Conservation (phyloP, 2,888 invertebrate species). For the Dynastes tityus region DNA sequence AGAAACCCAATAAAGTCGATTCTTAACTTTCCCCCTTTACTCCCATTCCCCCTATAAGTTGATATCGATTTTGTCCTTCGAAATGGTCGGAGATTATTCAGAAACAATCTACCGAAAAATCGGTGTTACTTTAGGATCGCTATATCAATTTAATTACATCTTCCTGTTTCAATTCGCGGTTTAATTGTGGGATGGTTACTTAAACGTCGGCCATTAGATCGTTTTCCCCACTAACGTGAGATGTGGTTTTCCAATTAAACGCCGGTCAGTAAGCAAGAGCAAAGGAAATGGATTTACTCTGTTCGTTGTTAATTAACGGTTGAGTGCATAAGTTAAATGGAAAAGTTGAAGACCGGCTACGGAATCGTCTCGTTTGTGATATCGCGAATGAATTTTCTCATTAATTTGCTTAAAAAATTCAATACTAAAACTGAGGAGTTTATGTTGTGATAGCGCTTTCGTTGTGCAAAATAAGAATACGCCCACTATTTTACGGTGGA, state of each 20-base stretch:
- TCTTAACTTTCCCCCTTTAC: not conserved
- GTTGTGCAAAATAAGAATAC: too few species aligned
- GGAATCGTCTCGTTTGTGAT: not conserved
- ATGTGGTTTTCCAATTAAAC: not conserved
- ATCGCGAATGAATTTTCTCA: too few species aligned
- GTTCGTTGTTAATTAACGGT: slow-evolving; percentile 5
- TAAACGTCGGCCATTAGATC: not conserved
- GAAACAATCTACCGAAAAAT: not conserved
- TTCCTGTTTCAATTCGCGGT: not conserved
- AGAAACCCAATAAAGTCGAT: too few species aligned
- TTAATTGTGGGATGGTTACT: slow-evolving; percentile 1
- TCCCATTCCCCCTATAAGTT: not conserved
- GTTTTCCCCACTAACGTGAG: not conserved
- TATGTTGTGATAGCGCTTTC: too few species aligned
- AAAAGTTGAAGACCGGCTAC: not conserved
- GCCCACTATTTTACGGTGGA: too few species aligned
- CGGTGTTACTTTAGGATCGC: not conserved
- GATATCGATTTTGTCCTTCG: not conserved
- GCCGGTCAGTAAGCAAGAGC: not conserved
- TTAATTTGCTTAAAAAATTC: too few species aligned
- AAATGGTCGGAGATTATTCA: not conserved
- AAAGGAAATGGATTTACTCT: slow-evolving; percentile 5
- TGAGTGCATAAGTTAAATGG: not conserved
- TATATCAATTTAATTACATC: slow-evolving; percentile 3
- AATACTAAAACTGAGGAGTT: too few species aligned